phyloP scores from a whole-genome alignment of 2,888 invertebrate species.

The Periphyllus acericola region DNA sequence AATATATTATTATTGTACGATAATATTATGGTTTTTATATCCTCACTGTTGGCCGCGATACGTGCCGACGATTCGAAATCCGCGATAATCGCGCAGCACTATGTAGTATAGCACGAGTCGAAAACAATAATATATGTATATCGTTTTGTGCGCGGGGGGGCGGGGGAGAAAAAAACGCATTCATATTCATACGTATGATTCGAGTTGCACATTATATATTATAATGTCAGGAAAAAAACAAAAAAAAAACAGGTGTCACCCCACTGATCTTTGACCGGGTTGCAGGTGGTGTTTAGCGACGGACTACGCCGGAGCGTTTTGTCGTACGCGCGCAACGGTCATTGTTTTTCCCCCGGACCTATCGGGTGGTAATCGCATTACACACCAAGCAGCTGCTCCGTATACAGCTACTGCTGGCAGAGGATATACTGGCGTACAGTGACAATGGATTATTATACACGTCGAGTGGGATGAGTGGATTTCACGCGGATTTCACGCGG shows the following conservation, averaged over 20 bases:
- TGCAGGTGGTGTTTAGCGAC: conserved; percentile 43
- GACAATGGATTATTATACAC: conserved; percentile 32
- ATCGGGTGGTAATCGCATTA: conserved; percentile 56
- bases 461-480: conserved; percentile 51
- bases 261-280: neutral
- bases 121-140: neutral
- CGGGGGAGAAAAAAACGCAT: neutral
- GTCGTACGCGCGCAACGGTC: conserved; percentile 44
- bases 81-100: neutral
- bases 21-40: neutral
- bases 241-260: conserved; percentile 42
- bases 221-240: neutral
- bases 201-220: conserved; percentile 21
- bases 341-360: conserved; percentile 41
- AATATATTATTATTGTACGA: neutral
- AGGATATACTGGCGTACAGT: neutral
- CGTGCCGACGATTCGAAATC: neutral
- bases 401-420: conserved; percentile 5
- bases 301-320: conserved; percentile 1
- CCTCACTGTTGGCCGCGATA: neutral
- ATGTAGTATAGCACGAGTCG: too few species aligned
- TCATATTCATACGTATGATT: conserved; percentile 20
- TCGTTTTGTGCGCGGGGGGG: neutral
- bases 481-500: conserved; percentile 42
- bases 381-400: conserved; percentile 40